These are phyloP conservation scores for Protobothrops flavoviridis DNA, from an alignment of 2,113 vertebrate species.

Conservation along the genomic window DNA sequence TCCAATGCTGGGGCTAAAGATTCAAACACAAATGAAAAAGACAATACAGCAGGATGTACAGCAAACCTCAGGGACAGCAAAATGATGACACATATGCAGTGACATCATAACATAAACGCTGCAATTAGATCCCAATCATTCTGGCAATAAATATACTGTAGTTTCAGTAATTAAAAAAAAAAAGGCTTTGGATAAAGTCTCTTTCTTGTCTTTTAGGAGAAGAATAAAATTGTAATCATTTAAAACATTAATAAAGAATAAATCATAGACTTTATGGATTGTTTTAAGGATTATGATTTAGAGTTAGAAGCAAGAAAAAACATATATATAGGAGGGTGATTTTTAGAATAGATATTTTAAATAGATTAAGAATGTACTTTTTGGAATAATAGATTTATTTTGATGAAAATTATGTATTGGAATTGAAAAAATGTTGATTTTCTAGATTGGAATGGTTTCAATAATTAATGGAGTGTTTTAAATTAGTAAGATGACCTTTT, in stretches of 20 bases:
- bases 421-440: no score
- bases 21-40: background rate
- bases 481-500: no score
- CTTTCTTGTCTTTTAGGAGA: background rate
- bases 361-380: no score
- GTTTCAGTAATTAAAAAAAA: background rate
- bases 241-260: background rate
- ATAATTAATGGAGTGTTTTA: no score
- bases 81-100: background rate
- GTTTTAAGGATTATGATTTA: no score
- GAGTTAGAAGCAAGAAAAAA: no score
- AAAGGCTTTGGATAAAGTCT: background rate
- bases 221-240: background rate
- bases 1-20: background rate
- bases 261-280: background rate
- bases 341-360: no score
- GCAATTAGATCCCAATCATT: background rate
- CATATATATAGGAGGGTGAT: no score
- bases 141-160: background rate
- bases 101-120: background rate
- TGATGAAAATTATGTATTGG: no score
- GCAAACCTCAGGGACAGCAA: background rate
- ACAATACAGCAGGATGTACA: background rate
- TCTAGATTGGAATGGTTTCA: no score
- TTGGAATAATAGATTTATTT: no score